Evolutionary conservation across 1,140 invertebrate genomes (phyloP), one percentile per base, ranked within the genome.

Genomic region (Drosophila sp.): DNA sequence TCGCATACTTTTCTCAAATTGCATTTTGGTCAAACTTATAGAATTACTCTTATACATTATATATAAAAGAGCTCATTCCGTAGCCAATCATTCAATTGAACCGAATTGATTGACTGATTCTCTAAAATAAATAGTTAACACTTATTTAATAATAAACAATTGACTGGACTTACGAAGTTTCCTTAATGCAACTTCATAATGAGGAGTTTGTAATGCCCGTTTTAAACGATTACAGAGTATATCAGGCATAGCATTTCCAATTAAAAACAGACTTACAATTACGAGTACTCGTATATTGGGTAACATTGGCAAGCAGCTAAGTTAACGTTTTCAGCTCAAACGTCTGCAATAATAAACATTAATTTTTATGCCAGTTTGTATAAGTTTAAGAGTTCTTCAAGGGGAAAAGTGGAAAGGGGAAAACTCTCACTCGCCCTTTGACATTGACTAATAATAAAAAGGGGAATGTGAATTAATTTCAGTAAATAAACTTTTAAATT

Each of bases 401-500:
- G 8, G 0, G 29, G 16, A n/a, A n/a, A n/a, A n/a, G n/a, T n/a
- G n/a, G n/a, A n/a, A n/a, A 6, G 11, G 25, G 25, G 13, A 1
- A 11, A 41, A 69, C 56, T 61, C 58, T 27, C 36, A 16, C 25
- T 43, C 36, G 21, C 40, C 18, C 65, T 45, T 53, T 53, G 46
- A 36, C 57, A 36, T 45, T 27, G 66, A 62, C 59, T 63, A 51
- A 63, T 51, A 63, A 63, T 63, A 51, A 63, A 63, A 53, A 53
- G 14, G 29, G 32, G 50, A 70, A 70, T 70, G 58, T 8, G 41
- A 63, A 46, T 70, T 70, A 51, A 70, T 63, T 63, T 41, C 58
- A 63, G 48, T 70, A 70, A 70, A 70, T 70, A 45, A 70, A 70
- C 48, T 62, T 70, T 70, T 54, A 46, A 62, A 54, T 63, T 63